Evolutionary conservation across 2,113 vertebrate species (phyloP), one percentile per base, ranked within the genome.

Genomic region (Gallinago undulata): DNA sequence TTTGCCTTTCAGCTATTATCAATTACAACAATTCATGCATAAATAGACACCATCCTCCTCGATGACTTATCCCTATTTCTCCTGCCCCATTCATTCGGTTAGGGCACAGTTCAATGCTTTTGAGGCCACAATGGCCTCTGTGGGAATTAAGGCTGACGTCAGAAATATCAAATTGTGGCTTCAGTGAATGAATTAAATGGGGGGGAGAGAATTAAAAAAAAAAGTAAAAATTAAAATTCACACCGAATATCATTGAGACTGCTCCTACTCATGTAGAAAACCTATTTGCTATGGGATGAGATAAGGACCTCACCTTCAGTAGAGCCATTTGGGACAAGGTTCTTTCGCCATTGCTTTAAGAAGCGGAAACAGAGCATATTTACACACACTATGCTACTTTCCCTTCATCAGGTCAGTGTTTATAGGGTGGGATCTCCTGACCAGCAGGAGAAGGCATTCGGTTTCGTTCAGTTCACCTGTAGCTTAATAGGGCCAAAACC

Each of bases 41-140:
- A 96, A 96, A 90, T 75, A 90, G 2, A 86, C 69, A 78, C 39
- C 76, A 89, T 66, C 35, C 87, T 96, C 77, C 81, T 64, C 45
- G 31, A 87, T 88, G 47, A 84, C 77, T 68, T 68, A 68, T 43
- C 75, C 64, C 57, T 62, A 28, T 90, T 95, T 87, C 86, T 95
- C 79, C 70, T 39, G 33, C 50, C 72, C 18, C 30, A 90, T 90
- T 82, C 94, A 91, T 93, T 88, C 84, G n/a, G 39, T 17, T 56
- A 93, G 83, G 76, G 78, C 77, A 88, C 90, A 95, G 88, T 92
- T 97, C 86, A 87, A 17, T 87, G 84, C 87, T 91, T 94, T 47
- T 84, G 75, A 90, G 89, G 84, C 93, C 68, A 79, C 83, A 84
- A 50, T 19, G n/a, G 89, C 56, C 73, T 74, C 92, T 33, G 23